Evolutionary conservation across 2,113 vertebrate species (phyloP), one percentile per base, ranked within the genome.

Genomic region (Oenanthe melanoleuca): DNA sequence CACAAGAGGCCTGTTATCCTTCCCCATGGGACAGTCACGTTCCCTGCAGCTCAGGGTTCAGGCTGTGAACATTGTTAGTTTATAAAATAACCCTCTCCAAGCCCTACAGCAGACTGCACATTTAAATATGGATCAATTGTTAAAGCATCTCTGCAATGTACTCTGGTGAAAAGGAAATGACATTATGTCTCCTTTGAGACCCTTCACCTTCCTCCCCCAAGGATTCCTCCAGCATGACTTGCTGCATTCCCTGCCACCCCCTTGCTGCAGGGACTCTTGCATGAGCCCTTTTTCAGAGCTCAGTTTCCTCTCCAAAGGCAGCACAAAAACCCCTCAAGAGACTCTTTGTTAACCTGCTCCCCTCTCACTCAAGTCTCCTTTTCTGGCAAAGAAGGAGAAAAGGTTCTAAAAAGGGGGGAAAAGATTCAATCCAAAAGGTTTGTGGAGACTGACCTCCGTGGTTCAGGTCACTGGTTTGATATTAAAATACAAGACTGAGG

Each of bases 141-240:
- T 85, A 4, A 95, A 91, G 44, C 19, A 95, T 93, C 93, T 89
- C 91, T 25, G 75, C 75, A 91, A 96, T 83, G 91, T 55, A 5
- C 94, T 88, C 2, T 50, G 66, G 40, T 70, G 28, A 66, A 72
- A 91, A 63, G 91, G 81, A 94, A 89, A 73, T 95, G 89, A 94
- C 59, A 18, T 94, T 83, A 77, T 55, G 24, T 5, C 82, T 91
- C 89, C 89, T 95, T 23, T 70, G 91, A 52, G 96, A 91, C 78
- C 82, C 73, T 26, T 85, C 89, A 69, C 74, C 90, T 92, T 92
- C 91, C 87, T 73, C n/a, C 91, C 77, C 87, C 93, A 91, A 61
- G 80, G 50, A 92, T 70, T 69, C 14, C 84, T 69, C 0, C 60
- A 22, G 89, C 64, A 6, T 3, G 59, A 53, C 69, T 66, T 5